Percentiles rank a stretch among this genome's conserved stretches.
These are phyloP conservation scores for Lepisosteus osseus DNA, from an alignment of 2,113 vertebrate genomes.

Conservation along the genomic window DNA sequence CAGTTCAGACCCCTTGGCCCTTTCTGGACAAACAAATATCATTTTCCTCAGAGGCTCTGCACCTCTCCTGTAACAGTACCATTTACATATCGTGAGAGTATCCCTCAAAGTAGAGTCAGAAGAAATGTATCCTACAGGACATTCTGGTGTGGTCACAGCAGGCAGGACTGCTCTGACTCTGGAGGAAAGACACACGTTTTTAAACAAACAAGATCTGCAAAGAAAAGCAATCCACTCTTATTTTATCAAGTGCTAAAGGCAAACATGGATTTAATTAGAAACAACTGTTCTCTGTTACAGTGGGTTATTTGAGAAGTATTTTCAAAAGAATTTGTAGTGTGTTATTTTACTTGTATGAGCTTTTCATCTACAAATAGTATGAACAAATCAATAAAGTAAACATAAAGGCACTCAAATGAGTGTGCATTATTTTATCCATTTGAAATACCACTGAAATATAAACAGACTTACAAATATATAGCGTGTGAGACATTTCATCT, in stretches of 20 bases:
- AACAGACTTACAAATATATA: too few species aligned
- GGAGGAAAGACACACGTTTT: not conserved
- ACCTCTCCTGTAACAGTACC: not conserved
- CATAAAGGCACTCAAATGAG: too few species aligned
- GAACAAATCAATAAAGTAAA: too few species aligned
- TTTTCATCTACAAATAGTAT: too few species aligned
- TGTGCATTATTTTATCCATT: too few species aligned
- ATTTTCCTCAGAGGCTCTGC: not conserved
- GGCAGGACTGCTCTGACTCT: not conserved
- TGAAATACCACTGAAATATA: too few species aligned
- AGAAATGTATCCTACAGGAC: not conserved
- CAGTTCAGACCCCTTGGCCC: constrained; percentile 4
- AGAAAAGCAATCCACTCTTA: not conserved
- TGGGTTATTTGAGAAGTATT: too few species aligned
- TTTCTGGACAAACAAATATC: not conserved
- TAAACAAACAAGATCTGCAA: not conserved
- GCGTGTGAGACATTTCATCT: too few species aligned
- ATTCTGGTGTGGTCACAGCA: not conserved
- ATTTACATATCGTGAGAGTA: not conserved
- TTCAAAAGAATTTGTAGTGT: too few species aligned
- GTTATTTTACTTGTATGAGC: too few species aligned
- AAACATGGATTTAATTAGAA: too few species aligned
- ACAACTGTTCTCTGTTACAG: too few species aligned
- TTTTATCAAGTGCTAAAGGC: not conserved
- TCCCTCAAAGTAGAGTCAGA: not conserved